Conservation (phyloP, 2,113 vertebrate genomes). For the Corapipo altera region DNA sequence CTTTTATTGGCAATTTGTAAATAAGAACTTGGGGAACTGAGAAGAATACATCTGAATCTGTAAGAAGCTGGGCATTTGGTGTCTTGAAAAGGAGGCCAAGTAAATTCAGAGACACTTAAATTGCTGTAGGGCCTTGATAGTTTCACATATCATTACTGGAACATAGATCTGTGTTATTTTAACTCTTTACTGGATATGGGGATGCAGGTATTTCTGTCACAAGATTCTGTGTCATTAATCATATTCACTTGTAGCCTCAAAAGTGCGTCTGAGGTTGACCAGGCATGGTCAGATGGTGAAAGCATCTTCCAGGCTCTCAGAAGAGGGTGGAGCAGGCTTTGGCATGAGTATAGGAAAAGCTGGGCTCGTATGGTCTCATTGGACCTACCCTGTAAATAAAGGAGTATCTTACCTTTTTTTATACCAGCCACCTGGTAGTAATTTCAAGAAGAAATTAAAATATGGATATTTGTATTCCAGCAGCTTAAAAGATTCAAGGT, state of each 20-base stretch:
- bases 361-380: neutral
- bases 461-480: neutral
- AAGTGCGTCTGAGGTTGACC: neutral
- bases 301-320: neutral
- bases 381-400: neutral
- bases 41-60: neutral
- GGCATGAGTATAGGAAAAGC: neutral
- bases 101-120: neutral
- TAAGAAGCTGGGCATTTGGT: neutral
- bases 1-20: neutral
- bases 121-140: neutral
- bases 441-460: neutral
- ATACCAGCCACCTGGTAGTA: neutral
- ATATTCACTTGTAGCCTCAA: neutral
- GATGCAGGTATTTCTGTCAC: neutral
- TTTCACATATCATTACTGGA: neutral
- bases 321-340: neutral
- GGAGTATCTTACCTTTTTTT: neutral
- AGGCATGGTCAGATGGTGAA: neutral
- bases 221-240: neutral
- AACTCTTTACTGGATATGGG: neutral
- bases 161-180: neutral
- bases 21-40: neutral
- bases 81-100: neutral
- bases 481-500: neutral